Evolutionary conservation across 1,140 invertebrate genomes (phyloP).

Genomic region (Lethocerus indicus): DNA sequence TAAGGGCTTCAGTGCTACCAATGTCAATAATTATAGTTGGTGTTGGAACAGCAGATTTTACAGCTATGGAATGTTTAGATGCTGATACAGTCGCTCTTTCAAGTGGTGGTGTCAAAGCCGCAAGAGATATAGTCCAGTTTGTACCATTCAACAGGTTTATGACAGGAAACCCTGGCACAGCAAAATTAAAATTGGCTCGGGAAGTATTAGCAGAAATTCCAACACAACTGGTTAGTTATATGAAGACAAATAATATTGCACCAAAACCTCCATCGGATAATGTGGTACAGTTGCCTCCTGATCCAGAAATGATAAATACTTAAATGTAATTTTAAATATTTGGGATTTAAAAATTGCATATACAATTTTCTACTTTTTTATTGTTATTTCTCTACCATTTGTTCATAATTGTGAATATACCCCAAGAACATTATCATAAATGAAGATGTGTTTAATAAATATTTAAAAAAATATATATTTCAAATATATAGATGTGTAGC

Average conservation of each 20-base stretch:
- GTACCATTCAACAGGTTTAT: constrained; percentile 24
- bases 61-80: constrained; percentile 28
- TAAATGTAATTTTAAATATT: too few species aligned
- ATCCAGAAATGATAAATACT: too few species aligned
- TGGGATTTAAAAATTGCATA: too few species aligned
- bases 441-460: too few species aligned
- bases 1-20: constrained; percentile 23
- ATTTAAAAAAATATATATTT: too few species aligned
- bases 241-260: constrained; percentile 33
- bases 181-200: constrained; percentile 19
- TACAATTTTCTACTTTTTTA: too few species aligned
- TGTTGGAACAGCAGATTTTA: constrained; percentile 31
- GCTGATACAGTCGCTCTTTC: constrained; percentile 24
- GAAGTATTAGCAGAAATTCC: constrained; percentile 36
- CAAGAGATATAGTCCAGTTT: constrained; percentile 28
- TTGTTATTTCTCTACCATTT: too few species aligned
- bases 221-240: constrained; percentile 37
- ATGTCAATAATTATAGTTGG: constrained; percentile 39
- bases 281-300: constrained; percentile 19
- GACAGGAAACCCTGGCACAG: constrained; percentile 11
- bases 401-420: too few species aligned
- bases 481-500: too few species aligned
- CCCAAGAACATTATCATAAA: too few species aligned
- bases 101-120: constrained; percentile 20
- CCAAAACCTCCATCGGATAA: constrained; percentile 24